phyloP scores from a whole-genome alignment of 2,888 invertebrate genomes.

The Aelia acuminata region DNA sequence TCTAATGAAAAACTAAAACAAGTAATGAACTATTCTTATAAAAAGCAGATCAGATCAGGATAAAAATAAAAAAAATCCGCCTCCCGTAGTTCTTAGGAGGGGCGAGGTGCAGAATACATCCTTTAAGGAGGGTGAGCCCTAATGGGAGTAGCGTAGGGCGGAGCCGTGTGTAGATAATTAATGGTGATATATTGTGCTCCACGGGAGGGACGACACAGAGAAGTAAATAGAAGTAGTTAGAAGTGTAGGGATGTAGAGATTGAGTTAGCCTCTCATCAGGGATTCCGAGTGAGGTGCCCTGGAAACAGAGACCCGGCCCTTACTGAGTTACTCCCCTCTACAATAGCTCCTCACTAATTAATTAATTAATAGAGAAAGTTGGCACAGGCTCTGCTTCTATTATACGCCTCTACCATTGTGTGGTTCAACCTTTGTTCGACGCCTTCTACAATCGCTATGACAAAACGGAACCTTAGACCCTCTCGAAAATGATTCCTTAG shows the following conservation, averaged over 20 bases:
- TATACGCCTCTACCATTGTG: constrained; percentile 39
- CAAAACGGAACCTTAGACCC: constrained; percentile 37
- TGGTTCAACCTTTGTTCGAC: constrained; percentile 27
- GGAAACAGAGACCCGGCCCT: constrained; percentile 43
- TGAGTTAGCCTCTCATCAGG: constrained; percentile 39
- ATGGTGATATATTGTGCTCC: constrained; percentile 32
- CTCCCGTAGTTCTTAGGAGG: neutral
- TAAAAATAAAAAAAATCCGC: neutral
- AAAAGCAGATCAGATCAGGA: neutral
- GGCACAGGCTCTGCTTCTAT: constrained; percentile 44
- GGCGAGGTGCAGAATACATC: neutral
- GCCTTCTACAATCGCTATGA: constrained; percentile 31
- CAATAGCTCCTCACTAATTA: constrained; percentile 58
- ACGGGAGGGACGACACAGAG: neutral
- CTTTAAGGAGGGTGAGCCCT: neutral
- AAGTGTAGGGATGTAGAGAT: constrained; percentile 34
- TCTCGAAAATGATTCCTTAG: neutral
- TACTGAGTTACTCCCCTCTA: constrained; percentile 41
- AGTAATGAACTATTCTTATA: neutral
- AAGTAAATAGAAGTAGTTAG: constrained; percentile 50
- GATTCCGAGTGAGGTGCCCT: constrained; percentile 40
- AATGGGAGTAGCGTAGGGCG: neutral
- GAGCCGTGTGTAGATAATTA: constrained; percentile 41
- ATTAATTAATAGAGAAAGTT: constrained; percentile 57
- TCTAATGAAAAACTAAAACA: too few relatives aligned